Percentiles rank a stretch among this genome's conserved stretches.
phyloP scores from a whole-genome alignment of 2,888 invertebrate genomes.

The Amiota minor region DNA sequence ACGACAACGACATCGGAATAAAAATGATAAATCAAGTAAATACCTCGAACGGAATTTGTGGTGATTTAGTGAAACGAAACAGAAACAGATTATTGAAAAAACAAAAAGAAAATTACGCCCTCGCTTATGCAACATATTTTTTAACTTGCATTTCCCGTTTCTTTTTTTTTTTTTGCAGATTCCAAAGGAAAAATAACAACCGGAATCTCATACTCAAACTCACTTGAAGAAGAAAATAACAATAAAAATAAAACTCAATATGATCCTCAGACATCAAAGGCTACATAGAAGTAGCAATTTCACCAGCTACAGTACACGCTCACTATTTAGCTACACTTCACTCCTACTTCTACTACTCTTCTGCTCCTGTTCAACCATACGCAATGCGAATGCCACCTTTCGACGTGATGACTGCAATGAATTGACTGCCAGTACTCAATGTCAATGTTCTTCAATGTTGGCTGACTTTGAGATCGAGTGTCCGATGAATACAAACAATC shows the following conservation, averaged over 20 bases:
- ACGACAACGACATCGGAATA: not conserved
- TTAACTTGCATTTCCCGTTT: conserved; percentile 12
- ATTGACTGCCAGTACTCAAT: conserved; percentile 56
- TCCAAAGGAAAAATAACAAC: not conserved
- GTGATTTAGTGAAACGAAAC: conserved; percentile 8
- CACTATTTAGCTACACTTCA: not conserved
- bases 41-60: conserved; percentile 23
- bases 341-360: conserved; percentile 10
- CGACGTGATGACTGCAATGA: conserved; percentile 66
- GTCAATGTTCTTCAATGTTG: conserved; percentile 66
- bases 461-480: conserved; percentile 70
- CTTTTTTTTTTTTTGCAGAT: not conserved
- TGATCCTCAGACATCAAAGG: conserved; percentile 11
- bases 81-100: not conserved
- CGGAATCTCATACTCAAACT: too few species aligned
- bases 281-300: not conserved
- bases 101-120: not conserved
- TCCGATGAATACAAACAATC: conserved; percentile 61
- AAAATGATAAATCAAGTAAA: conserved; percentile 31
- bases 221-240: not conserved
- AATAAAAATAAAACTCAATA: not conserved
- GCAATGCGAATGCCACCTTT: conserved; percentile 37
- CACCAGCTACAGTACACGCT: not conserved
- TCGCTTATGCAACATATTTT: conserved; percentile 18
- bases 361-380: not conserved